Evolutionary conservation across 1,140 invertebrate species (phyloP), one percentile per base, ranked within the genome.

Genomic region (Vollenhovia emeryi): DNA sequence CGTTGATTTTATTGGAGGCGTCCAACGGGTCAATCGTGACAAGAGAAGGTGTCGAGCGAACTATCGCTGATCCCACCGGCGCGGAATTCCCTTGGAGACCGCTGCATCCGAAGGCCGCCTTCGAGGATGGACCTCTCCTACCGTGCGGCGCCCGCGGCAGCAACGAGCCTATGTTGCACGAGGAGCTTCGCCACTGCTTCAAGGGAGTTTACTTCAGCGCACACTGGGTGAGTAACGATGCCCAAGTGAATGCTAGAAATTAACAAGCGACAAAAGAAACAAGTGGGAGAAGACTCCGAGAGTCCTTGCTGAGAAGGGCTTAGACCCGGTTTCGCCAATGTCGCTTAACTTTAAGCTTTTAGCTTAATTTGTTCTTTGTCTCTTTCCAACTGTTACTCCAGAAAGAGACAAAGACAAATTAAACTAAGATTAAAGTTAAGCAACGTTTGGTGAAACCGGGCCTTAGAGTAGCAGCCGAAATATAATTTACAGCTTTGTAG

Each of bases 131-230:
- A 7, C 95, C 95, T 36, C 94, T 98, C 24, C 93, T 97, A 48
- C 95, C 96, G 1, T 96, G 96, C 74, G 95, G 95, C 40, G 94
- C 93, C 2, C 95, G 95, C 68, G 93, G 92, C 83, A 94, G 91
- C 85, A 95, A 95, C 79, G 93, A 95, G 74, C 94, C 95, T 18
- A 94, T 95, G 91, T 91, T 95, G 36, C 96, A 96, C 87, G 95
- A 95, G 59, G 95, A 96, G 79, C 91, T 96, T 11, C 94, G 95
- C 18, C 95, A 96, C 85, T 96, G 96, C 85, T 96, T 97, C 71
- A 96, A 96, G 90, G 97, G 97, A 15, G 96, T 98, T 88, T 98
- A 98, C 92, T 98, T 98, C 92, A 97, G 97, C 59, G 97, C 97
- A 40, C 96, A 98, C 92, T 98, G 97, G 97, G 97, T 98, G 94